phyloP scores from a whole-genome alignment of 2,888 invertebrate genomes.

The Selenia dentaria region DNA sequence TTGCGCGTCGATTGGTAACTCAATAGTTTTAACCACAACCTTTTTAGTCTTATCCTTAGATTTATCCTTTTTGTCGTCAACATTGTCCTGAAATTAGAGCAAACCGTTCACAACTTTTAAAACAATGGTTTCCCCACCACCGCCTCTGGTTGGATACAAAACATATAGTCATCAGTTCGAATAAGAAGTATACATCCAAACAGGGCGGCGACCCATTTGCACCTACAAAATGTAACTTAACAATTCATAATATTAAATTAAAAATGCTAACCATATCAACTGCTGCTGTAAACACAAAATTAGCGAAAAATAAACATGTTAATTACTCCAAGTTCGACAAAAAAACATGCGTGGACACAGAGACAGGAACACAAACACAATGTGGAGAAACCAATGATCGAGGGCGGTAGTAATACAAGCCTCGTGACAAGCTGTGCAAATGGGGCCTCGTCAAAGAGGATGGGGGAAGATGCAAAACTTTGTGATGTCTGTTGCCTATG shows the following conservation, averaged over 20 bases:
- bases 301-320: slow-evolving; percentile 37
- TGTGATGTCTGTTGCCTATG: slow-evolving; percentile 70
- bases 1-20: slow-evolving; percentile 92
- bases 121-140: slow-evolving; percentile 63
- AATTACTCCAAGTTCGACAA: slow-evolving; percentile 52
- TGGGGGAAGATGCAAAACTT: slow-evolving; percentile 62
- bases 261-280: slow-evolving; percentile 36
- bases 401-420: slow-evolving; percentile 48
- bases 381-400: slow-evolving; percentile 50
- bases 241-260: slow-evolving; percentile 22
- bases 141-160: slow-evolving; percentile 53
- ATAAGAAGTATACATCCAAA: slow-evolving; percentile 47
- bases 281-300: slow-evolving; percentile 52
- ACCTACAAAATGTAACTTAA: slow-evolving; percentile 49
- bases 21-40: slow-evolving; percentile 91
- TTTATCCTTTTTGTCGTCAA: slow-evolving; percentile 87
- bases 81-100: slow-evolving; percentile 72
- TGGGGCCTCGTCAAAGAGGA: slow-evolving; percentile 74
- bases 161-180: not conserved
- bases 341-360: slow-evolving; percentile 84
- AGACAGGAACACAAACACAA: slow-evolving; percentile 60
- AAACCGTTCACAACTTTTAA: slow-evolving; percentile 59
- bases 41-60: slow-evolving; percentile 89
- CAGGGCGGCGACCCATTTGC: slow-evolving; percentile 79
- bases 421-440: slow-evolving; percentile 73